Percentiles rank a stretch among this genome's conserved stretches.
Conservation (phyloP, 2,113 vertebrate genomes). For the Brachirus orientalis region DNA sequence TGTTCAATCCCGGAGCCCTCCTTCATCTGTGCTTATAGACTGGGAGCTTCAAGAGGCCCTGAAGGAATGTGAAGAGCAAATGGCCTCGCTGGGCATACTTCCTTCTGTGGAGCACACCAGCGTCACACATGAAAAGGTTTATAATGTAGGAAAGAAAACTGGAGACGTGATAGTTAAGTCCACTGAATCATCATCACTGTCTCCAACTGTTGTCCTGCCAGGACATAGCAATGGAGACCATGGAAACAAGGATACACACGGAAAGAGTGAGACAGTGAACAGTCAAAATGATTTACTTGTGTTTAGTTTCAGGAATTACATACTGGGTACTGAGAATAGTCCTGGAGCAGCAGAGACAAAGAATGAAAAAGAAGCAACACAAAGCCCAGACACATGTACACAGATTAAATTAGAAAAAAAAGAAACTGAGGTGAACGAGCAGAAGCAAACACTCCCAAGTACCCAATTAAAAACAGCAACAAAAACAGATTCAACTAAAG, state of each 20-base stretch:
- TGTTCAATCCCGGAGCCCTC: slow-evolving; percentile 29
- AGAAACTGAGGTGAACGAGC: slow-evolving; percentile 25
- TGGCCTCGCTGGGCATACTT: slow-evolving; percentile 73
- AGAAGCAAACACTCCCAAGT: slow-evolving; percentile 21
- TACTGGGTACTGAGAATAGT: slow-evolving; percentile 59
- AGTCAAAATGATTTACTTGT: slow-evolving; percentile 57
- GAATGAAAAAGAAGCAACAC: slow-evolving; percentile 24
- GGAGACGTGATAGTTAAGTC: slow-evolving; percentile 52
- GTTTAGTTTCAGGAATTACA: slow-evolving; percentile 80
- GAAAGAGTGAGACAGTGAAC: slow-evolving; percentile 69
- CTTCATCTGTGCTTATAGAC: slow-evolving; percentile 64
- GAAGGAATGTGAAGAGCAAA: slow-evolving; percentile 82
- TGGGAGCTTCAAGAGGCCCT: slow-evolving; percentile 79
- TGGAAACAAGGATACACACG: slow-evolving; percentile 67
- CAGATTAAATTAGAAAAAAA: slow-evolving; percentile 24
- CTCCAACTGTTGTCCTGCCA: slow-evolving; percentile 55
- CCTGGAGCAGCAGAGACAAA: slow-evolving; percentile 16
- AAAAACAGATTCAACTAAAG: slow-evolving; percentile 24
- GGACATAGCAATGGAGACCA: slow-evolving; percentile 61
- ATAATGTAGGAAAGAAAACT: slow-evolving; percentile 39
- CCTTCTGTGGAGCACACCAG: slow-evolving; percentile 18
- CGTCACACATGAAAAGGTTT: slow-evolving; percentile 18
- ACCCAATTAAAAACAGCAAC: slow-evolving; percentile 18
- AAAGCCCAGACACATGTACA: slow-evolving; percentile 23
- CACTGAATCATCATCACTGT: slow-evolving; percentile 61